These are phyloP conservation scores for Perca schrenkii DNA, from an alignment of 2,113 vertebrate genomes.

Conservation along the genomic window DNA sequence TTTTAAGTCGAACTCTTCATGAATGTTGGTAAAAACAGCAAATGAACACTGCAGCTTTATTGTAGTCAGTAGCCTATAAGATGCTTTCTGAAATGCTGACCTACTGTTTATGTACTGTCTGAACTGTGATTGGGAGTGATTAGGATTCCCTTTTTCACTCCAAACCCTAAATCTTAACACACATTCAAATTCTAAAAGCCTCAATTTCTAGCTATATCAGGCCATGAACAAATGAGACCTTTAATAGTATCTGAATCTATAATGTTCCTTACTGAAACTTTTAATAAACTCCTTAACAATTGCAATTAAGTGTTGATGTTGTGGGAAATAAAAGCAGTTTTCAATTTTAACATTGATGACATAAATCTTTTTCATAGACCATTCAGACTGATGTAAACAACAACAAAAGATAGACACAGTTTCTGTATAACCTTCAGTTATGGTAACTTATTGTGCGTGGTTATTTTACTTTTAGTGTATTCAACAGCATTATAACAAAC, in stretches of 20 bases:
- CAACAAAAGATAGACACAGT: background rate
- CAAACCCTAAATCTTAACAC: background rate
- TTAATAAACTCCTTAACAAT: background rate
- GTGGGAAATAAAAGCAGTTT: background rate
- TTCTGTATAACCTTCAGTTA: background rate
- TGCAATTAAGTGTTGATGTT: background rate
- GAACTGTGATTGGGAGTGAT: background rate
- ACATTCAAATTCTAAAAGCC: background rate
- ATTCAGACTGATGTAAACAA: background rate
- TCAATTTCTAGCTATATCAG: background rate
- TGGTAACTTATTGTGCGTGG: background rate
- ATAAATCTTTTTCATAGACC: background rate
- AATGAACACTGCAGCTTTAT: background rate
- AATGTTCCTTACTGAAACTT: background rate
- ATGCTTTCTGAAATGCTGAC: background rate
- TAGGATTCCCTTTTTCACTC: background rate
- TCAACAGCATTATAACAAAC: background rate
- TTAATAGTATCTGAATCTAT: background rate
- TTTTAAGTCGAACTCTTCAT: background rate
- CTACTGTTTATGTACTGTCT: background rate
- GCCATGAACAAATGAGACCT: background rate
- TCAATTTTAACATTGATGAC: background rate
- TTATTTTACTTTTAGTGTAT: background rate
- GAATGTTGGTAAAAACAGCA: background rate
- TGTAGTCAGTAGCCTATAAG: background rate